Percentiles rank a stretch among this genome's conserved stretches.
Conservation (phyloP, 1,140 invertebrate genomes). For the Camponotus floridanus region DNA sequence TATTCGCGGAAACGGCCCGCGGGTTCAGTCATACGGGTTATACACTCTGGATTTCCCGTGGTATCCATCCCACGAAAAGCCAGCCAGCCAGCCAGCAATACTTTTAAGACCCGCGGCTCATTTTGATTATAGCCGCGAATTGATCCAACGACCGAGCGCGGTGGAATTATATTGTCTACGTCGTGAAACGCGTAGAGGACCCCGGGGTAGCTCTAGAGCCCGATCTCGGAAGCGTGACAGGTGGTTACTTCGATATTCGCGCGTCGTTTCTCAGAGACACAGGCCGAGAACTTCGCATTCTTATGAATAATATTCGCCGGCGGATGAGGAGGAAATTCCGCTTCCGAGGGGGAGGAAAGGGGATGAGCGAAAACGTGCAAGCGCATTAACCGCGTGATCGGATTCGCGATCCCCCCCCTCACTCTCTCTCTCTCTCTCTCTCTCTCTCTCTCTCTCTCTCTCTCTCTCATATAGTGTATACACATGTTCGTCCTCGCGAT, state of each 20-base stretch:
- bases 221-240: slow-evolving; percentile 70
- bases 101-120: slow-evolving; percentile 50
- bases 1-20: slow-evolving; percentile 49
- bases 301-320: slow-evolving; percentile 68
- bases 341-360: neutral
- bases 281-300: slow-evolving; percentile 55
- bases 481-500: slow-evolving; percentile 18
- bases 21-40: slow-evolving; percentile 36
- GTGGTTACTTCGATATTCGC: slow-evolving; percentile 66
- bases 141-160: slow-evolving; percentile 23
- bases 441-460: too few relatives aligned
- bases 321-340: slow-evolving; percentile 49
- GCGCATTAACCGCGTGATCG: slow-evolving; percentile 48
- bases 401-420: slow-evolving; percentile 18
- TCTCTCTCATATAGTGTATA: neutral
- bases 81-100: slow-evolving; percentile 22
- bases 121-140: slow-evolving; percentile 65
- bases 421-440: too few relatives aligned
- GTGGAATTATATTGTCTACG: slow-evolving; percentile 65
- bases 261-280: slow-evolving; percentile 12
- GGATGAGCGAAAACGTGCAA: neutral
- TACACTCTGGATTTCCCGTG: slow-evolving; percentile 48
- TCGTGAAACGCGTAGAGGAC: slow-evolving; percentile 53
- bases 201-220: slow-evolving; percentile 56
- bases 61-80: slow-evolving; percentile 55